These are phyloP conservation scores for Strigops habroptila DNA, from an alignment of 2,113 vertebrate genomes.

Conservation along the genomic window DNA sequence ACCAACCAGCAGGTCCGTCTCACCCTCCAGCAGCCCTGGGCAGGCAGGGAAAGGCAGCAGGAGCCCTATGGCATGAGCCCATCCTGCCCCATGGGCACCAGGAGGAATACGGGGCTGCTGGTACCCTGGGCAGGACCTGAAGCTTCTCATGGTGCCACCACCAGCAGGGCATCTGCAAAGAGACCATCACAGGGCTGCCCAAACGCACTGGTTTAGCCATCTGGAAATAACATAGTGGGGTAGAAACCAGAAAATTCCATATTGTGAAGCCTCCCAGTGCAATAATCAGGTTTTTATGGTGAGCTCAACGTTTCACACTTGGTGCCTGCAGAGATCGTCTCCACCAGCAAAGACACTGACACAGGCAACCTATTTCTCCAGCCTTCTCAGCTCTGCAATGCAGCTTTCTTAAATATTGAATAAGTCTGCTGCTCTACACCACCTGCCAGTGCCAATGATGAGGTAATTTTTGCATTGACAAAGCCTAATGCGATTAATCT, in stretches of 20 bases:
- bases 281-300: background rate
- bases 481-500: slow-evolving; percentile 28
- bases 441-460: slow-evolving; percentile 35
- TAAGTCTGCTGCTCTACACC: slow-evolving; percentile 51
- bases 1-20: accelerated
- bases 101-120: accelerated
- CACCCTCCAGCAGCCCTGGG: background rate
- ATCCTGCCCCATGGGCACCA: accelerated
- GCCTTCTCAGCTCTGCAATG: slow-evolving; percentile 68
- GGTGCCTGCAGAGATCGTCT: slow-evolving; percentile 43
- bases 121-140: accelerated
- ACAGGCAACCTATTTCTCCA: slow-evolving; percentile 52
- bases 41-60: accelerated
- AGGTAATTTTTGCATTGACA: slow-evolving; percentile 56
- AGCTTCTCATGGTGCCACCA: background rate
- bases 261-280: background rate
- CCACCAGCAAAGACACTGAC: slow-evolving; percentile 53
- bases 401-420: slow-evolving; percentile 74
- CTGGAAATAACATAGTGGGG: accelerated
- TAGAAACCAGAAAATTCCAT: background rate
- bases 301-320: background rate
- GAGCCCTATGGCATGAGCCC: accelerated
- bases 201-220: accelerated
- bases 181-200: background rate
- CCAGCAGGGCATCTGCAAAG: accelerated